Evolutionary conservation across 2,113 vertebrate species (phyloP).

Genomic region (Geococcyx californianus): DNA sequence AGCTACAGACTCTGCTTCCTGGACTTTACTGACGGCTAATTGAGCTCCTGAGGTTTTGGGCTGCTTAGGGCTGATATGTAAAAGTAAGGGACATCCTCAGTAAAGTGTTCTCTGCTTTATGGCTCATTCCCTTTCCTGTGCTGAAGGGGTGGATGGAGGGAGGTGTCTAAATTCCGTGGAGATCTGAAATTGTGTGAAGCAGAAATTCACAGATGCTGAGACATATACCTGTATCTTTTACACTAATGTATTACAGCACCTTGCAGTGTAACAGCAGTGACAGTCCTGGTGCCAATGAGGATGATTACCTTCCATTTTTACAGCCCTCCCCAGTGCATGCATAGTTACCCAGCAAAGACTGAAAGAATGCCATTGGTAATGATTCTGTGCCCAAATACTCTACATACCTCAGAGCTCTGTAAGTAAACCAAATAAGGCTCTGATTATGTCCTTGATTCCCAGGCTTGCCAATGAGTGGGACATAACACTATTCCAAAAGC

Average conservation of each 20-base stretch:
- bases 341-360: not conserved
- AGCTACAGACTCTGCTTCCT: not conserved
- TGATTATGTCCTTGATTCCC: slow-evolving; percentile 24
- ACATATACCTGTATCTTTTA: not conserved
- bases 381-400: not conserved
- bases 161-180: not conserved
- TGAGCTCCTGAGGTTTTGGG: not conserved
- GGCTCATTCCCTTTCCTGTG: not conserved
- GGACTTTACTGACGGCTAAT: not conserved
- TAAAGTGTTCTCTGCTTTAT: not conserved
- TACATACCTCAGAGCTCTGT: not conserved
- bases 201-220: not conserved
- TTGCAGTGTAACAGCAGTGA: not conserved
- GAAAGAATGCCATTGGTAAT: not conserved
- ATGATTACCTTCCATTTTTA: not conserved
- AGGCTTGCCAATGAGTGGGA: not conserved
- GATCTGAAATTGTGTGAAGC: not conserved
- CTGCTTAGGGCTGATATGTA: not conserved
- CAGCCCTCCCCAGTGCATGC: not conserved
- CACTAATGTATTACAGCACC: not conserved
- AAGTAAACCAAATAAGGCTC: slow-evolving; percentile 40
- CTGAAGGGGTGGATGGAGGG: accelerated
- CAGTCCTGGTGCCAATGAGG: not conserved
- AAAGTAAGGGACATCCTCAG: not conserved
- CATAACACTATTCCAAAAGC: not conserved